Conservation (phyloP, 2,797 vertebrate genomes). For the Delichon dasypus region DNA sequence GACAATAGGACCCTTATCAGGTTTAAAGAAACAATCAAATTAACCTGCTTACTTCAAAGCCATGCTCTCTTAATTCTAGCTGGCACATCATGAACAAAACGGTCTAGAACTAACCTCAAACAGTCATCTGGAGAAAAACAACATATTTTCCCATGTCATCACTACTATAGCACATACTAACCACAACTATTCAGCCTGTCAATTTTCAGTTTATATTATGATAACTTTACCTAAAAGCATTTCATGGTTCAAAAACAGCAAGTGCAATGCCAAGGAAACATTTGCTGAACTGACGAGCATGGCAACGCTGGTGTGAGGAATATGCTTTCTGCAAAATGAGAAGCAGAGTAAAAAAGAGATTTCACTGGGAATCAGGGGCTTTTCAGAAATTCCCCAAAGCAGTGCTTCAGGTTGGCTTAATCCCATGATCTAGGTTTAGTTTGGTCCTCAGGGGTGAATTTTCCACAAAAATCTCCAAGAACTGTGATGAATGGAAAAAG, state of each 20-base stretch:
- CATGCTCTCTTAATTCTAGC: not conserved
- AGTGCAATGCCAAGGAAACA: slow-evolving; percentile 46
- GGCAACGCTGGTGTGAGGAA: not conserved
- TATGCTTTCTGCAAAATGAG: not conserved
- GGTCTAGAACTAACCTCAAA: slow-evolving; percentile 49
- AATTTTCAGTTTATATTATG: slow-evolving; percentile 66
- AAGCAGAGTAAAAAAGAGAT: not conserved
- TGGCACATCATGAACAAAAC: slow-evolving; percentile 40
- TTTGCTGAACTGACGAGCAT: slow-evolving; percentile 9
- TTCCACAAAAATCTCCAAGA: not conserved
- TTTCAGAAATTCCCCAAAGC: not conserved
- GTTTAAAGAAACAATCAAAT: not conserved
- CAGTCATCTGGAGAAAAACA: slow-evolving; percentile 43
- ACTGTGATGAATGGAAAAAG: not conserved
- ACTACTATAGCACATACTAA: slow-evolving; percentile 55
- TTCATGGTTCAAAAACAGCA: slow-evolving; percentile 54
- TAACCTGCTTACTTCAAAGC: slow-evolving; percentile 53
- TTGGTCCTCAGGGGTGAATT: not conserved
- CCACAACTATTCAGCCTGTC: slow-evolving; percentile 66
- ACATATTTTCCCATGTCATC: slow-evolving; percentile 46
- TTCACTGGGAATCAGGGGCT: not conserved
- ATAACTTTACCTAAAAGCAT: slow-evolving; percentile 66
- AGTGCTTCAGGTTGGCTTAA: not conserved
- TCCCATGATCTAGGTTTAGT: not conserved
- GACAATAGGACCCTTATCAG: not conserved